Percentiles rank a stretch among this genome's conserved stretches.
Conservation (phyloP, 2,888 invertebrate species). For the Ariolimax columbianus region DNA sequence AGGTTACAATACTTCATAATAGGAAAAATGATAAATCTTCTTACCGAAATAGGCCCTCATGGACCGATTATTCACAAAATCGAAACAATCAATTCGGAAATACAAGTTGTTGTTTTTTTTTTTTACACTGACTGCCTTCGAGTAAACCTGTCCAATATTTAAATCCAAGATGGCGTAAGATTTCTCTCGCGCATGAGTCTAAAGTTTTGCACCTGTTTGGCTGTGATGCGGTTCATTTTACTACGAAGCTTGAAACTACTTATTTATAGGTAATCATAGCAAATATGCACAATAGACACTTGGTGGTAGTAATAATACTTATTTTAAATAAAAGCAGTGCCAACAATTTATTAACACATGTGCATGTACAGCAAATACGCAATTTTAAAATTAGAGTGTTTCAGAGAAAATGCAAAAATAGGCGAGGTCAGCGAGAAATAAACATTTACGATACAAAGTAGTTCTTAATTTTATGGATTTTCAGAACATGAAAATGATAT, state of each 20-base stretch:
- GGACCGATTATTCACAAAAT: slow-evolving; percentile 43
- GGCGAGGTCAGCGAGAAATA: not conserved
- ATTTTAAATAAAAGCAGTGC: not conserved
- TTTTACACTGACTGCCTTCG: slow-evolving; percentile 31
- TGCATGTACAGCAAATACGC: not conserved
- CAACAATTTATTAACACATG: not conserved
- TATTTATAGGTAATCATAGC: not conserved
- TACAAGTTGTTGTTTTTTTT: no score
- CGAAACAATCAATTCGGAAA: slow-evolving; percentile 44
- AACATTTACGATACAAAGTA: not conserved
- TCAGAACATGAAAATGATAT: not conserved
- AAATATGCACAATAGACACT: not conserved
- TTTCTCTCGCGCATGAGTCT: slow-evolving; percentile 45
- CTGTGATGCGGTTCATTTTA: slow-evolving; percentile 35
- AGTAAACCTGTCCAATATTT: slow-evolving; percentile 48
- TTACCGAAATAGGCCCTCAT: slow-evolving; percentile 57
- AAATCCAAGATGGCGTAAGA: slow-evolving; percentile 57
- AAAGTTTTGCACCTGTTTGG: slow-evolving; percentile 47
- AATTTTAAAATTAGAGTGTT: no score
- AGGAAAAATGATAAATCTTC: slow-evolving; percentile 13
- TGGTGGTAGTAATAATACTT: not conserved
- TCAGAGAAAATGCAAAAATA: no score
- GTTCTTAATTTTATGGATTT: not conserved
- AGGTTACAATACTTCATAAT: not conserved
- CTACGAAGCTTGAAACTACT: not conserved